Evolutionary conservation across 2,113 vertebrate species (phyloP).

Genomic region (Peromyscus polionotus): DNA sequence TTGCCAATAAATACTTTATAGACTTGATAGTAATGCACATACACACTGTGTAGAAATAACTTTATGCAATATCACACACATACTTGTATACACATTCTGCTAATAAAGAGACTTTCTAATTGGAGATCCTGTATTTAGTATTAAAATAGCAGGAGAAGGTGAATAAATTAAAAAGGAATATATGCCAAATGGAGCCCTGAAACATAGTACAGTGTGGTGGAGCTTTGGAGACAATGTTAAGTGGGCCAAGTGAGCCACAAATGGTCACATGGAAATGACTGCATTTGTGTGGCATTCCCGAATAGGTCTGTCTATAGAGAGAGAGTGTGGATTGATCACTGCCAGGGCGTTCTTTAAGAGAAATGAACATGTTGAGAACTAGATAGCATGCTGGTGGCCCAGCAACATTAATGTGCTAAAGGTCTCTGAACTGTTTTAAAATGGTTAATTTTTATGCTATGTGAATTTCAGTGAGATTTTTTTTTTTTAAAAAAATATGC

Average conservation of each 20-base stretch:
- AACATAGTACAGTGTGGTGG: not conserved
- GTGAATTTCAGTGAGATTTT: not conserved
- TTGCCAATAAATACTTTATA: not conserved
- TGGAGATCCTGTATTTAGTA: not conserved
- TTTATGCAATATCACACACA: not conserved
- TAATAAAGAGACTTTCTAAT: not conserved
- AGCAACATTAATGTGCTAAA: not conserved
- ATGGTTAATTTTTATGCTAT: conserved; percentile 1
- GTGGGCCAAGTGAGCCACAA: not conserved
- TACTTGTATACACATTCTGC: not conserved
- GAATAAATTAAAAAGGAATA: not conserved
- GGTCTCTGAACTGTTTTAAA: not conserved
- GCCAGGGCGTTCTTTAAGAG: not conserved
- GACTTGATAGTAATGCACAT: too few relatives aligned
- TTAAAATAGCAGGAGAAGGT: not conserved
- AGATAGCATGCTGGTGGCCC: not conserved
- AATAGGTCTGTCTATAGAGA: not conserved
- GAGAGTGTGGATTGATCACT: not conserved
- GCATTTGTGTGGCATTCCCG: not conserved
- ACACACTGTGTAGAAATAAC: not conserved
- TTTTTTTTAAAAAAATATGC: not conserved
- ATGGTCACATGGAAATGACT: not conserved
- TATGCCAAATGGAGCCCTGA: not conserved
- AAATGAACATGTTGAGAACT: not conserved
- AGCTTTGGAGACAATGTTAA: not conserved